Evolutionary conservation across 1,140 invertebrate genomes (phyloP).

Genomic region (Potamilus streckersoni): DNA sequence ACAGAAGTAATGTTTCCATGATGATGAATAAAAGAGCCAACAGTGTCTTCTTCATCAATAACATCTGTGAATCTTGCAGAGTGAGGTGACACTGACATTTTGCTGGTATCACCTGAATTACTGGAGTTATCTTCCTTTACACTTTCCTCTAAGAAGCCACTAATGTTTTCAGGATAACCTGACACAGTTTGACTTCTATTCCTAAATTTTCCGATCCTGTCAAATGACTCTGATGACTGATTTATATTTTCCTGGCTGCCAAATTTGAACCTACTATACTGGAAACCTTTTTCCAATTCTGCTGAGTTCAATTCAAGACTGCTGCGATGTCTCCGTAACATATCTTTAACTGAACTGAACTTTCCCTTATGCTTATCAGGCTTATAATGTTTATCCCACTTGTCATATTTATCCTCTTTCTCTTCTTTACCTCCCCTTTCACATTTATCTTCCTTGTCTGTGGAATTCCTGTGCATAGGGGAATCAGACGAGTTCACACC

Average conservation of each 20-base stretch:
- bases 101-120: conserved; percentile 20
- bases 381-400: conserved; percentile 16
- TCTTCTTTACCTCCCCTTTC: conserved; percentile 18
- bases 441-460: conserved; percentile 15
- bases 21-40: conserved; percentile 10
- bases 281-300: conserved; percentile 20
- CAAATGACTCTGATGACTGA: conserved; percentile 12
- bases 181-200: conserved; percentile 13
- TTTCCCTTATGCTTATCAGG: conserved; percentile 7
- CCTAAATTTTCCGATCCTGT: conserved; percentile 16
- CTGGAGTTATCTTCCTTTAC: conserved; percentile 5
- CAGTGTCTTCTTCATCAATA: conserved; percentile 23
- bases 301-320: conserved; percentile 27
- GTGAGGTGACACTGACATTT: conserved; percentile 22
- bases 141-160: conserved; percentile 1
- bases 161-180: conserved; percentile 9
- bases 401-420: conserved; percentile 2
- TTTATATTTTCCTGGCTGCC: conserved; percentile 30
- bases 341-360: conserved; percentile 22
- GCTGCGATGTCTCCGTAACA: conserved; percentile 22
- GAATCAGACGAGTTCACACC: neutral
- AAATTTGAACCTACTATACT: conserved; percentile 14
- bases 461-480: neutral
- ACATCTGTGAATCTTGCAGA: conserved; percentile 27
- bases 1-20: conserved; percentile 25